phyloP scores from a whole-genome alignment of 2,888 invertebrate species.

The Melanostoma mellinum region DNA sequence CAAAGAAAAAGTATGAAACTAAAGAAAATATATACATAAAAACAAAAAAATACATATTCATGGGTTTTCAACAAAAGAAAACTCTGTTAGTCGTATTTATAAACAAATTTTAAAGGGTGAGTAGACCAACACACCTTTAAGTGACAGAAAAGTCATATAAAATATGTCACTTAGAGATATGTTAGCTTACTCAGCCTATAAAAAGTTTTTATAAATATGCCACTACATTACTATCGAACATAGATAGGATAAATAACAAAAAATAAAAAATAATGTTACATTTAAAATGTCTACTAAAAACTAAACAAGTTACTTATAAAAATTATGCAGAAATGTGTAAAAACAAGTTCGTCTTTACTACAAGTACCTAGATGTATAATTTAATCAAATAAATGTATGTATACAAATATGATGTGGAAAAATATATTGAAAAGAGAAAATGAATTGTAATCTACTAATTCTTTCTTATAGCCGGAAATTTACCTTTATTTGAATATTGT shows the following conservation, averaged over 20 bases:
- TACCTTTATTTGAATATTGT: slow-evolving; percentile 29
- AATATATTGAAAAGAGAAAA: background rate
- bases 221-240: slow-evolving; percentile 1
- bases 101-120: no score
- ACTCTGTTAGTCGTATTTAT: no score
- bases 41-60: no score
- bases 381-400: slow-evolving; percentile 43
- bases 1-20: no score
- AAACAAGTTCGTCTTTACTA: slow-evolving; percentile 34
- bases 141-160: no score
- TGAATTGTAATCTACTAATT: background rate
- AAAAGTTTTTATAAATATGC: background rate
- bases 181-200: slow-evolving; percentile 3
- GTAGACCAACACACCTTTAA: no score
- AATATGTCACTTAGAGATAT: background rate
- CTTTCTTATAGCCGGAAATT: background rate
- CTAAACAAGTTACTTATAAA: slow-evolving; percentile 20
- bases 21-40: no score
- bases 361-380: slow-evolving; percentile 58
- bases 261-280: slow-evolving; percentile 48
- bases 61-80: no score
- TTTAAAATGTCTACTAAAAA: slow-evolving; percentile 49
- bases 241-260: slow-evolving; percentile 48
- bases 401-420: slow-evolving; percentile 38
- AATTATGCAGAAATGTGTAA: slow-evolving; percentile 2